Evolutionary conservation across 1,140 invertebrate species (phyloP), one percentile per base, ranked within the genome.

Genomic region (Chironomus tepperi): DNA sequence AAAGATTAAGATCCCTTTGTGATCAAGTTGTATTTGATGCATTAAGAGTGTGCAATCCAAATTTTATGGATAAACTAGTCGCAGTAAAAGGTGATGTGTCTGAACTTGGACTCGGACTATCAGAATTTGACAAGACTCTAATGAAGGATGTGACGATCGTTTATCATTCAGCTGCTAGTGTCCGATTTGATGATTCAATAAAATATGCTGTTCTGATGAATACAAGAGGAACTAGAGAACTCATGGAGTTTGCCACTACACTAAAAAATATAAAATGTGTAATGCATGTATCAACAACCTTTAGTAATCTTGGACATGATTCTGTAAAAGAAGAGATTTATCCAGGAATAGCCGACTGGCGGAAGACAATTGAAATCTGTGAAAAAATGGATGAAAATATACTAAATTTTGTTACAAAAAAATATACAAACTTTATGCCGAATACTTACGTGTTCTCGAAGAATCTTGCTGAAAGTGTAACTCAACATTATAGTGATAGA

Each of bases 101-200:
- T 19, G 79, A 87, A 47, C 78, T 86, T 5, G 85, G 84, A 10
- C 79, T 90, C 64, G 90, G 89, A 75, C 87, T 81, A 80, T 78
- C 80, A 73, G n/a, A 42, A 76, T n/a, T n/a, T 3, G 79, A 81
- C 74, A 15, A 79, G 34, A 57, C 72, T 10, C 76, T 76, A 2
- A 78, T 84, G 0, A 85, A 91, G 2, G 87, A 89, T 78, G 91
- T 98, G 0, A 89, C 90, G 2, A 84, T 98, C 12, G 88, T 99
- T 6, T 97, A 96, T 81, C 96, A 99, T 79, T 91, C 91, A 0
- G 97, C 97, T 1, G 97, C 97, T 0, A 97, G 93, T 75, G 91
- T 98, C 15, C 77, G 81, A 34, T 82, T 82, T 42, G 90, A 95
- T 79, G 96, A 98, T 80, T 84, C 88, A 6, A 80, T 98, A 8